phyloP scores from a whole-genome alignment of 2,888 invertebrate species.

The Epistrophe eligans region DNA sequence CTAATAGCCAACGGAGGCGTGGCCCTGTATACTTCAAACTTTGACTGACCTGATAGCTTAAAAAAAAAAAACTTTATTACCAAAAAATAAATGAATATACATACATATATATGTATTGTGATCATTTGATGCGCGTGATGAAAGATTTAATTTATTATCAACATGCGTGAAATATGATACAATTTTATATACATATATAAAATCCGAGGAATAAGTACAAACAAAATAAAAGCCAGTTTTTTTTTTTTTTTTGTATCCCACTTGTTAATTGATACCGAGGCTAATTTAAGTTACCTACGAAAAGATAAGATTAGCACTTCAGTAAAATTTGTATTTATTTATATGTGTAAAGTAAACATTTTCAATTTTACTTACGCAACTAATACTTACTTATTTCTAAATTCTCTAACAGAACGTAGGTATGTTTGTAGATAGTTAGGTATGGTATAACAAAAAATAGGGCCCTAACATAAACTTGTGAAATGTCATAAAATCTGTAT shows the following conservation, averaged over 20 bases:
- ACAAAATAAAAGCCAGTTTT: background rate
- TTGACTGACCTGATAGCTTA: no score
- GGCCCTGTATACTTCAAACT: no score
- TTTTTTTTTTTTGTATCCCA: background rate
- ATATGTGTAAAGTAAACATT: background rate
- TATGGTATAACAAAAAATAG: background rate
- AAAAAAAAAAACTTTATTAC: no score
- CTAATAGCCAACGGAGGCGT: no score
- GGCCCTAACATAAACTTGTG: constrained; percentile 3
- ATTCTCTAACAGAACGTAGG: background rate
- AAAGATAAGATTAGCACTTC: constrained; percentile 20
- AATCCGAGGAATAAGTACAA: no score
- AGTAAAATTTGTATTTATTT: background rate
- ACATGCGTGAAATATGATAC: background rate
- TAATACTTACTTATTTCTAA: background rate
- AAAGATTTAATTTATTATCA: background rate
- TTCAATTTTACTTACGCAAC: background rate
- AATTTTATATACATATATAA: background rate
- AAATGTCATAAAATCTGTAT: background rate
- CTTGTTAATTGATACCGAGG: constrained; percentile 4
- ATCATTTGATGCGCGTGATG: background rate
- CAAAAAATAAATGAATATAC: no score
- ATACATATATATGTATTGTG: no score
- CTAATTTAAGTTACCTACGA: background rate
- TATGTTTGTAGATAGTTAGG: background rate